Percentiles rank a stretch among this genome's conserved stretches.
Conservation (phyloP, 2,888 invertebrate genomes). For the Euplagia quadripunctaria region DNA sequence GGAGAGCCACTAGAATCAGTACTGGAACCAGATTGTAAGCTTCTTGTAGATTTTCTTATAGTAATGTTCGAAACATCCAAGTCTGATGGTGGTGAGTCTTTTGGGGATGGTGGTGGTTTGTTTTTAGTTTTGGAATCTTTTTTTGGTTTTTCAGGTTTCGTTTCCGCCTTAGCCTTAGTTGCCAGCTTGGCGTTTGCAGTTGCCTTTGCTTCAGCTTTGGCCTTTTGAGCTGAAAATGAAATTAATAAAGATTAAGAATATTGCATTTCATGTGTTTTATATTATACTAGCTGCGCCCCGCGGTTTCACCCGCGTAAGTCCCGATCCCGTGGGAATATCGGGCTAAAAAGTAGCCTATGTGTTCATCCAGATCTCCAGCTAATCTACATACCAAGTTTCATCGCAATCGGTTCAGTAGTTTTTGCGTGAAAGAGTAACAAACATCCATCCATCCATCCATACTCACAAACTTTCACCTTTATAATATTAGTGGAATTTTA, state of each 20-base stretch:
- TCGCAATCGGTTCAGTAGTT: too few species aligned
- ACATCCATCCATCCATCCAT: too few species aligned
- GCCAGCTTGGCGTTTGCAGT: constrained; percentile 24
- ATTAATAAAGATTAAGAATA: neutral
- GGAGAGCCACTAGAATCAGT: constrained; percentile 60
- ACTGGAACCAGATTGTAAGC: constrained; percentile 62
- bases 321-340: too few species aligned
- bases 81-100: constrained; percentile 56
- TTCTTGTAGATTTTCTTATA: constrained; percentile 61
- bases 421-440: too few species aligned
- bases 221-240: constrained; percentile 51
- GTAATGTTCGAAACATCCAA: constrained; percentile 73
- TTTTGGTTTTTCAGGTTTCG: constrained; percentile 27
- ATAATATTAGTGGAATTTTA: too few species aligned
- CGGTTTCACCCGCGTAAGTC: too few species aligned
- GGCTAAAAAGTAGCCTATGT: too few species aligned
- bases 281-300: too few species aligned
- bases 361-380: too few species aligned
- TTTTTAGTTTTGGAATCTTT: constrained; percentile 18
- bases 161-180: constrained; percentile 25
- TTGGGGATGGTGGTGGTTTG: constrained; percentile 20
- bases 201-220: constrained; percentile 48
- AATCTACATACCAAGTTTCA: too few species aligned
- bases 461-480: too few species aligned
- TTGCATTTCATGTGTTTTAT: too few species aligned